Evolutionary conservation across 2,113 vertebrate species (phyloP), one percentile per base, ranked within the genome.

Genomic region (Sterna hirundo): DNA sequence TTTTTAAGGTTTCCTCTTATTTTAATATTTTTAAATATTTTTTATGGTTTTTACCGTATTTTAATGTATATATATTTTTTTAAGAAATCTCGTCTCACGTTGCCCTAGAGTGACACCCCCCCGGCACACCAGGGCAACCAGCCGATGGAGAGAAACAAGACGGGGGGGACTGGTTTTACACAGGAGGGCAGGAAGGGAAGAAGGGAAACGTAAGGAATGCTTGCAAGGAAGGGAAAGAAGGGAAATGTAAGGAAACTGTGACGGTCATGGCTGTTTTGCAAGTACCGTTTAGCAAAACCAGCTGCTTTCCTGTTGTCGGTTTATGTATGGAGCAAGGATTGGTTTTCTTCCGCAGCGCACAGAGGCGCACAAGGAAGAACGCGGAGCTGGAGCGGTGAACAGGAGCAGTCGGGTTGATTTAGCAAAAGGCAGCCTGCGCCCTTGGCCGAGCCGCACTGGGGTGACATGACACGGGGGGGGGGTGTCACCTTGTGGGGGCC

Each of bases 321-420:
- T 46, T 10, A 5, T 0, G 38, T 5, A 3, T 0, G 44, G n/a
- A 61, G 55, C 42, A 5, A 2, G n/a, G 9, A 10, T 11, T 17
- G 14, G 17, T 34, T 29, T 36, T 18, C 58, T 44, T 11, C 76
- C 6, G 6, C 6, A 13, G 21, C 6, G 11, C 57, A 5, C 7
- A 19, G 44, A 49, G 23, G 9, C 65, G 26, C 15, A 1, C 15
- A 20, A 5, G 79, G 61, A 17, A 2, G 13, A 34, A 3, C 77
- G 0, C 7, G 2, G 38, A 20, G 30, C 65, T 8, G 19, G 8
- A 2, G 34, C 5, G 29, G 18, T 8, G 47, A 14, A 5, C 1
- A 13, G 49, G 34, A 38, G 62, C 32, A 4, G 15, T 1, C 6
- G 0, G 42, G 10, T 0, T 30, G 26, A 5, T 12, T 4, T 6